Evolutionary conservation across 2,888 invertebrate species (phyloP).

Genomic region (Balanococcus diminutus): DNA sequence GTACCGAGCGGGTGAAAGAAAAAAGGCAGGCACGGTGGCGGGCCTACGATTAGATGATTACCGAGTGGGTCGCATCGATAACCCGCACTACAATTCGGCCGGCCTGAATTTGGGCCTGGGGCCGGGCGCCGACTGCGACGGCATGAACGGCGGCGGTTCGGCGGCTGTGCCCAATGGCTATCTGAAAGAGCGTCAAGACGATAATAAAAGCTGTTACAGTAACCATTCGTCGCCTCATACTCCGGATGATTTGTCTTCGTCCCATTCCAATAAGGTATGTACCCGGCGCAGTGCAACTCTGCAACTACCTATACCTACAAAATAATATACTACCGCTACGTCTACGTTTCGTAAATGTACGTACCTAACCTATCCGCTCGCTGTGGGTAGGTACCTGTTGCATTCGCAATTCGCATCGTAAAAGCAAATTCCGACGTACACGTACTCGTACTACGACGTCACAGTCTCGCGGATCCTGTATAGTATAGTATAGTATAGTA

Average conservation of each 20-base stretch:
- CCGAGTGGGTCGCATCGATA: constrained; percentile 31
- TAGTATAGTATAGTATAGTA: too few relatives aligned
- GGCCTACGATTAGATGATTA: constrained; percentile 43
- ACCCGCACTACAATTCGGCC: constrained; percentile 44
- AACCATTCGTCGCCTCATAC: constrained; percentile 64
- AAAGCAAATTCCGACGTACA: too few relatives aligned
- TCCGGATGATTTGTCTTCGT: constrained; percentile 58
- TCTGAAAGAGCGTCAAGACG: constrained; percentile 46
- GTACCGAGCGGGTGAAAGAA: background rate
- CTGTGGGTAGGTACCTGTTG: too few relatives aligned
- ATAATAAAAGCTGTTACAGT: constrained; percentile 59
- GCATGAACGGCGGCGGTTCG: constrained; percentile 24
- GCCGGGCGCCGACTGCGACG: background rate
- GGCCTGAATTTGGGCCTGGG: background rate
- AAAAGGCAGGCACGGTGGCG: constrained; percentile 40
- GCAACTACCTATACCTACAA: too few relatives aligned
- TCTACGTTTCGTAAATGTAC: too few relatives aligned
- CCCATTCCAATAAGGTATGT: constrained; percentile 47
- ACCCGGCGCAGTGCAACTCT: background rate
- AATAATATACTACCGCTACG: too few relatives aligned
- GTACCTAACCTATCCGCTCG: too few relatives aligned
- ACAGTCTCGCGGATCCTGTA: too few relatives aligned
- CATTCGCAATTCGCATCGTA: too few relatives aligned
- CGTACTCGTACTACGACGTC: too few relatives aligned
- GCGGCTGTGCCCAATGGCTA: constrained; percentile 41